Base-by-base conservation (phyloP, 1,140 invertebrate genomes). In the Fopius arisanus region DNA sequence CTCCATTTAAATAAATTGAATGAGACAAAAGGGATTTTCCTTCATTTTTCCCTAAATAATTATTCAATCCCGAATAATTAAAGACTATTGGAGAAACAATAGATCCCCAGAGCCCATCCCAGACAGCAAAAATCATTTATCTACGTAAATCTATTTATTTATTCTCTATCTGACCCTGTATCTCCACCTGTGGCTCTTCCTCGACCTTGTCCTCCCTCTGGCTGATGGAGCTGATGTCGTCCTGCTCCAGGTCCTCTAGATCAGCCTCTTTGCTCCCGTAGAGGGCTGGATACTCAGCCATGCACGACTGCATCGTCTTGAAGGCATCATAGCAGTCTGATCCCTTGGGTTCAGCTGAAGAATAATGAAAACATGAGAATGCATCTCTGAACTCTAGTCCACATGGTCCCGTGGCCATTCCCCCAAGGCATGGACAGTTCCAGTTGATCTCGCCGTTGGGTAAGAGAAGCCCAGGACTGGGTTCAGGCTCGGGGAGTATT, bases 391-490 rank as follows among this genome's bases (percentile, higher is more conserved):
- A 98, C 84, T 97, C 93, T 12, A 94, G 88, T 0, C 96, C 97
- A 86, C 97, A 99, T 0, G 97, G 97, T 1, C 97, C 97, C 3
- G 95, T 96, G 4, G 96, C 95, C 94, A 98, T 97, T 14, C 96
- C 96, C 28, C 97, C 97, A 19, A 98, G 89, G 87, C 97, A 99
- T 0, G 97, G 97, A 82, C 97, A 99, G 82, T 94, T 94, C 96
- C 97, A 99, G 87, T 99, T 99, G 72, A 99, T 98, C 62, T 95
- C 92, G 5, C 97, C 97, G 89, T 96, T 95, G 1, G 93, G 89
- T 31, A 95, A 88, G 72, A 98, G 93, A 0, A 98, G 87, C 29
- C 97, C 96, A 72, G 93, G 92, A 68, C 91, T 89, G 6, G 92
- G 91, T 76, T 95, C 94, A 12, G 92, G 90, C 78, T 93, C 91